Base-by-base conservation (phyloP, 1,140 invertebrate genomes). In the Cepaea nemoralis region DNA sequence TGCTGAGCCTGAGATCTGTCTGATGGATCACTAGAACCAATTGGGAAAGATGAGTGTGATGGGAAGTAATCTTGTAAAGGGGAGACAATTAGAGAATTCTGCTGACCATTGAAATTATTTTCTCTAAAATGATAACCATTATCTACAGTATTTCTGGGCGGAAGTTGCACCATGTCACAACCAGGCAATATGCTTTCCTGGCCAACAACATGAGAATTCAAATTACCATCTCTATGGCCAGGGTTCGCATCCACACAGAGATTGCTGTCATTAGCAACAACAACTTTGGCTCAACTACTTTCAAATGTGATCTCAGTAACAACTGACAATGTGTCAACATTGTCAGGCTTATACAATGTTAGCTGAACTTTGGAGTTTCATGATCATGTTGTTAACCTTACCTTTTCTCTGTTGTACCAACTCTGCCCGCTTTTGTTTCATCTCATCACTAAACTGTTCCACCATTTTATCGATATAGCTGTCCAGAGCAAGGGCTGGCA, bases 401-500 rank as follows among this genome's bases (percentile, higher is more conserved):
- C 89, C 86, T 88, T 89, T 89, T 63, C 90, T 85, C 40, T 80
- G 73, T 31, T 83, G 77, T 24, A 90, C 84, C 3, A 90, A 71
- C 45, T 85, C 77, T 82, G 82, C 77, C 39, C 90, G 80, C 14
- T 83, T 83, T 27, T 86, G 76, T 81, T 90, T 89, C 78, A 90
- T 70, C 22, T 91, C 90, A 22, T 86, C 86, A 83, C 85, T 89
- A 31, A 90, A 85, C 50, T 90, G 87, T 77, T 88, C 92, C 10
- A 94, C 91, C 92, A 95, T 94, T 88, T 93, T 93, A 16, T 95
- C 94, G 80, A 93, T 92, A 77, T 92, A 92, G 81, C 89, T 92
- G 83, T 93, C 92, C 2, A 93, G 84, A 10, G 91, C 91, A 10
- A 92, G 84, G 40, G 91, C 89, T 24, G 88, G 78, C 33, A 89